These are phyloP conservation scores for Catharus minimus DNA, from an alignment of 2,113 vertebrate genomes.

Conservation along the genomic window DNA sequence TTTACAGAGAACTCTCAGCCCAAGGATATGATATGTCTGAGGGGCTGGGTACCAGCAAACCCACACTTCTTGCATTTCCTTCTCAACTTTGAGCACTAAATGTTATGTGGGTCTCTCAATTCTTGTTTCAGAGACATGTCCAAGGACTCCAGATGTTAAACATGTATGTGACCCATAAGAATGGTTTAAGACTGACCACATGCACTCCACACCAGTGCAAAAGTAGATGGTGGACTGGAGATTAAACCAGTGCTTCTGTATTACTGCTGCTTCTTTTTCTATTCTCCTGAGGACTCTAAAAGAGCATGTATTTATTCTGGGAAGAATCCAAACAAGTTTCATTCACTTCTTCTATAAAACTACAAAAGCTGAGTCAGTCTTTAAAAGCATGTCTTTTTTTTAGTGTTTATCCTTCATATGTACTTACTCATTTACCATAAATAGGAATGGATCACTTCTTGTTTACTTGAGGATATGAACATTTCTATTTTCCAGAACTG, in stretches of 20 bases:
- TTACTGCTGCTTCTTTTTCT: not conserved
- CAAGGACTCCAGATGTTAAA: not conserved
- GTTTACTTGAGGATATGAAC: not conserved
- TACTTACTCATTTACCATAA: not conserved
- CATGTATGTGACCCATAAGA: not conserved
- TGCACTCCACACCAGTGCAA: not conserved
- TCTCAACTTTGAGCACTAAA: not conserved
- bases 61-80: not conserved
- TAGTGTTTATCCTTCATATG: not conserved
- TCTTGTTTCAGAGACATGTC: not conserved
- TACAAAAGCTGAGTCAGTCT: not conserved
- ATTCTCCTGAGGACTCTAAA: not conserved
- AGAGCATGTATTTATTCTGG: not conserved
- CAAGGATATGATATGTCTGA: not conserved
- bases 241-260: not conserved
- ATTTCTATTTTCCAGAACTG: not conserved
- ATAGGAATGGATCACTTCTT: not conserved
- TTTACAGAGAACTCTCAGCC: not conserved
- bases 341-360: slow-evolving; percentile 1
- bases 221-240: not conserved
- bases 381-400: not conserved
- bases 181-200: not conserved
- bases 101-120: not conserved
- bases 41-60: not conserved
- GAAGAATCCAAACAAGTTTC: not conserved